phyloP scores from a whole-genome alignment of 2,888 invertebrate species.

The Dioctria linearis region DNA sequence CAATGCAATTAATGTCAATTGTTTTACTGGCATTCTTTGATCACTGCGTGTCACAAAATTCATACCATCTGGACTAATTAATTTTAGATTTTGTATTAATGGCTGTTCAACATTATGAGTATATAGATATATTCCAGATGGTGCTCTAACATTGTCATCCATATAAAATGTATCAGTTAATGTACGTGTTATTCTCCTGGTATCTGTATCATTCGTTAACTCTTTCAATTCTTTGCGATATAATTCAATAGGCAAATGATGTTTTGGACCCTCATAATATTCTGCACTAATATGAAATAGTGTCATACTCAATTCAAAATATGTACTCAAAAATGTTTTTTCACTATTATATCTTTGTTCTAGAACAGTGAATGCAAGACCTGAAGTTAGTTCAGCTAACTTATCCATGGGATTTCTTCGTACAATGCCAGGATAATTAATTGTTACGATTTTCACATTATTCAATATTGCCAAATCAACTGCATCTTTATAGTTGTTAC shows the following conservation, averaged over 20 bases:
- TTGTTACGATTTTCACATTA: constrained; percentile 72
- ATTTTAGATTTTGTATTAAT: constrained; percentile 71
- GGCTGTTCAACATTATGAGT: constrained; percentile 73
- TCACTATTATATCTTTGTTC: constrained; percentile 74
- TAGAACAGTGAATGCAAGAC: constrained; percentile 72
- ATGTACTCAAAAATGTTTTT: constrained; percentile 72
- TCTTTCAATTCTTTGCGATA: constrained; percentile 62
- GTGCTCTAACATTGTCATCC: constrained; percentile 73
- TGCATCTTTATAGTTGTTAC: constrained; percentile 69
- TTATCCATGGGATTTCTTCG: constrained; percentile 71
- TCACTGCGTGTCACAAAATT: constrained; percentile 72
- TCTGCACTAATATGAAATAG: constrained; percentile 71
- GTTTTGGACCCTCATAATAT: constrained; percentile 71
- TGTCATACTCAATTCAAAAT: constrained; percentile 73
- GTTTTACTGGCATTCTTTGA: constrained; percentile 71
- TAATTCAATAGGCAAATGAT: constrained; percentile 71
- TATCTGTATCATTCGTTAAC: constrained; percentile 53
- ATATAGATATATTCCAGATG: constrained; percentile 73
- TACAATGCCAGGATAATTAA: constrained; percentile 73
- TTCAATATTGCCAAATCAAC: constrained; percentile 66
- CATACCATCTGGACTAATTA: constrained; percentile 73
- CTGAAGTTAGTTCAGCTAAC: constrained; percentile 71
- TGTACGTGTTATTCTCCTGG: constrained; percentile 63
- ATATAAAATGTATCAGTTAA: constrained; percentile 74
- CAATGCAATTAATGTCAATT: constrained; percentile 72